phyloP scores from a whole-genome alignment of 2,888 invertebrate species.

The Geotrupes spiniger region DNA sequence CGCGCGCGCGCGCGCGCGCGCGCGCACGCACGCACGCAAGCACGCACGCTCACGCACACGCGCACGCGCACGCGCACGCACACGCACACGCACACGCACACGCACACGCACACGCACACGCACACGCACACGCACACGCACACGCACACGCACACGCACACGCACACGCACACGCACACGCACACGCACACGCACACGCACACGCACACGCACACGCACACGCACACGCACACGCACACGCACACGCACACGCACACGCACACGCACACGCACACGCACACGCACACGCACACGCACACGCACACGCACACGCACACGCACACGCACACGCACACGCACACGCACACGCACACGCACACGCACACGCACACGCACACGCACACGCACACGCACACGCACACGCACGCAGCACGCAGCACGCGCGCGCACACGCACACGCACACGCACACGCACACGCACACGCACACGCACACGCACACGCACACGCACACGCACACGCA shows the following conservation, averaged over 20 bases:
- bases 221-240: not conserved
- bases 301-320: constrained; percentile 1
- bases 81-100: constrained; percentile 12
- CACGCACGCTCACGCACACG: constrained; percentile 12
- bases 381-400: constrained; percentile 6
- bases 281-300: not conserved
- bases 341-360: constrained; percentile 3
- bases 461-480: constrained; percentile 9
- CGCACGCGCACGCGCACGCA: constrained; percentile 11
- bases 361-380: constrained; percentile 6
- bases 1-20: constrained; percentile 13
- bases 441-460: constrained; percentile 12
- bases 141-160: constrained; percentile 6
- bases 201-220: not conserved
- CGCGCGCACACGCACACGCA: constrained; percentile 10
- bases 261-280: not conserved
- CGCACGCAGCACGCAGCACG: constrained; percentile 5
- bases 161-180: not conserved
- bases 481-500: constrained; percentile 10
- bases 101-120: constrained; percentile 11
- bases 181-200: not conserved
- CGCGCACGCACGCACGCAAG: constrained; percentile 12
- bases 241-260: not conserved
- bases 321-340: constrained; percentile 3
- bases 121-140: constrained; percentile 11